phyloP scores from a whole-genome alignment of 2,797 vertebrate species.

The Sebastes baramenuke region DNA sequence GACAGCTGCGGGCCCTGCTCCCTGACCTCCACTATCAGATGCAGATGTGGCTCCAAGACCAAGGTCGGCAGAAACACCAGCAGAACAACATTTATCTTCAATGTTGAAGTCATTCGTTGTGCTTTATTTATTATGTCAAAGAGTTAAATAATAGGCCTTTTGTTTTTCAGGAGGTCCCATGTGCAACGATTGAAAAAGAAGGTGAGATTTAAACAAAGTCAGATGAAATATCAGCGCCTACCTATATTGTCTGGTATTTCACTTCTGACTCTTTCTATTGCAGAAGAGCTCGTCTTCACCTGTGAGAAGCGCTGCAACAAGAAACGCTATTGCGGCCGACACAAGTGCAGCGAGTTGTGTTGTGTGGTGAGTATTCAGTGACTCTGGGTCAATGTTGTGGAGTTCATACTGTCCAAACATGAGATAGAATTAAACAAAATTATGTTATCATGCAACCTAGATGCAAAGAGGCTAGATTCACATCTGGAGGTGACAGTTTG shows the following conservation, averaged over 20 bases:
- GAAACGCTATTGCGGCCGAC: conserved; percentile 94
- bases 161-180: conserved; percentile 90
- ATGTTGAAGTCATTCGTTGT: fast-evolving
- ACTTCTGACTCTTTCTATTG: neutral
- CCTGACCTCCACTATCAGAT: conserved; percentile 91
- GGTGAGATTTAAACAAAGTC: conserved; percentile 76
- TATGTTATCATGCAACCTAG: neutral
- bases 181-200: conserved; percentile 90
- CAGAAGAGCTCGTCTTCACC: conserved; percentile 90
- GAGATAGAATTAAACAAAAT: neutral
- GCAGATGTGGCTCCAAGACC: conserved; percentile 93
- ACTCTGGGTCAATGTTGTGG: neutral
- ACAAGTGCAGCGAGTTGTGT: conserved; percentile 96
- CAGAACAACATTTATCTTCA: neutral
- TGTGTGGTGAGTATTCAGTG: conserved; percentile 89
- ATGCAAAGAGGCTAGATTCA: neutral
- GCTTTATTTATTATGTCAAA: neutral
- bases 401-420: neutral
- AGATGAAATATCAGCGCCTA: neutral
- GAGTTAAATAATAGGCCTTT: neutral
- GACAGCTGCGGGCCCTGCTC: conserved; percentile 92
- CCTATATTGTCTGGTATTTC: neutral
- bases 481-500: neutral
- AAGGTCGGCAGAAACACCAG: conserved; percentile 79
- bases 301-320: conserved; percentile 96